These are phyloP conservation scores for Strigops habroptila DNA, from an alignment of 2,113 vertebrate species.

Conservation along the genomic window DNA sequence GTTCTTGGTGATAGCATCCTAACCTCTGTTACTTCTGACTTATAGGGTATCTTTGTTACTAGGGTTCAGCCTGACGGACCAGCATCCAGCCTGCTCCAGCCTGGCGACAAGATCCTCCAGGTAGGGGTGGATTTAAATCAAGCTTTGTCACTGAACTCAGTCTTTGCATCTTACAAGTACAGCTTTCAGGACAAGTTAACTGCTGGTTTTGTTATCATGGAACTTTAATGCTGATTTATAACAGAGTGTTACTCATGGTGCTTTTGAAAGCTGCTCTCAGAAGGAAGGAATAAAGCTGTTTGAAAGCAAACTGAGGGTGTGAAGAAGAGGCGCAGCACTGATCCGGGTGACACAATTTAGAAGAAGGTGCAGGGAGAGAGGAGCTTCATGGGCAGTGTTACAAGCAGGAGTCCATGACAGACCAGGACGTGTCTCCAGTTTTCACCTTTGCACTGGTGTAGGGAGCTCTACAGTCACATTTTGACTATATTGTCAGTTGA, in stretches of 20 bases:
- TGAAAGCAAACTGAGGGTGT: not conserved
- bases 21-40: slow-evolving; percentile 99
- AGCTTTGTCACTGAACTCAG: not conserved
- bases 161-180: fast-evolving
- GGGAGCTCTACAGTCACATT: fast-evolving
- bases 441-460: not conserved
- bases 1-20: slow-evolving; percentile 81
- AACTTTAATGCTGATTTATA: not conserved
- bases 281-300: not conserved
- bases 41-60: slow-evolving; percentile 99
- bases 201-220: fast-evolving
- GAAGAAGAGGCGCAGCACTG: not conserved
- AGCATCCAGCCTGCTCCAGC: slow-evolving; percentile 89
- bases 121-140: slow-evolving; percentile 71
- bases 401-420: no score
- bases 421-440: not conserved
- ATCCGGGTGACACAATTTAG: not conserved
- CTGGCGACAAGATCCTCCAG: slow-evolving; percentile 98
- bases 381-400: not conserved
- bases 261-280: not conserved
- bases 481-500: not conserved
- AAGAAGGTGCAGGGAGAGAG: not conserved
- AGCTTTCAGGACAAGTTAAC: fast-evolving
- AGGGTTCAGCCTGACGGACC: slow-evolving; percentile 99
- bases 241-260: not conserved